phyloP scores from a whole-genome alignment of 2,797 vertebrate genomes.

The Neoniphon sammara region DNA sequence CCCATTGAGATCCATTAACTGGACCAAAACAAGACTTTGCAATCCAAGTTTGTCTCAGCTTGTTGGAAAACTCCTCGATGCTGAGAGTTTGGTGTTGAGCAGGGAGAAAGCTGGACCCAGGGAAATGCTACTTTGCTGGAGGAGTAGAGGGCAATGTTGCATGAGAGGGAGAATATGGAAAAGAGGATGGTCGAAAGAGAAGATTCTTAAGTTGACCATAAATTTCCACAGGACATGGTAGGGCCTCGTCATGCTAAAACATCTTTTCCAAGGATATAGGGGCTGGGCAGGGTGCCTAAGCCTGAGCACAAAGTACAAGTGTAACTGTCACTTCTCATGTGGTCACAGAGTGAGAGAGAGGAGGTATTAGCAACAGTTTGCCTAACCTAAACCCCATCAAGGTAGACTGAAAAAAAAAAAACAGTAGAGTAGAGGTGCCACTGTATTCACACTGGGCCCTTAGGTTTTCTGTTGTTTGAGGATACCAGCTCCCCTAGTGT shows the following conservation, averaged over 20 bases:
- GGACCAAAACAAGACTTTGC: neutral
- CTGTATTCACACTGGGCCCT: neutral
- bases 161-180: neutral
- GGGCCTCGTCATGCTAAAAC: neutral
- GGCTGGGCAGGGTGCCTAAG: neutral
- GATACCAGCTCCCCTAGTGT: constrained; percentile 22
- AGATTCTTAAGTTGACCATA: neutral
- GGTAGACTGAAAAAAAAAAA: neutral
- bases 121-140: too few relatives aligned
- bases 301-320: neutral
- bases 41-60: too few relatives aligned
- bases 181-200: neutral
- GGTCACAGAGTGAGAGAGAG: neutral
- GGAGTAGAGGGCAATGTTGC: neutral
- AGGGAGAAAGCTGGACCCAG: too few relatives aligned
- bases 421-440: too few relatives aligned
- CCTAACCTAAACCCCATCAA: neutral
- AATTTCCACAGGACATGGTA: neutral
- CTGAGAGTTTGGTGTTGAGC: too few relatives aligned
- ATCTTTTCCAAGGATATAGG: neutral
- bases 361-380: neutral
- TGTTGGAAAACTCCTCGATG: too few relatives aligned
- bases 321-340: neutral
- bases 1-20: neutral
- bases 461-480: too few relatives aligned